These are phyloP conservation scores for Parnassius apollo DNA, from an alignment of 2,888 invertebrate species.

Conservation along the genomic window DNA sequence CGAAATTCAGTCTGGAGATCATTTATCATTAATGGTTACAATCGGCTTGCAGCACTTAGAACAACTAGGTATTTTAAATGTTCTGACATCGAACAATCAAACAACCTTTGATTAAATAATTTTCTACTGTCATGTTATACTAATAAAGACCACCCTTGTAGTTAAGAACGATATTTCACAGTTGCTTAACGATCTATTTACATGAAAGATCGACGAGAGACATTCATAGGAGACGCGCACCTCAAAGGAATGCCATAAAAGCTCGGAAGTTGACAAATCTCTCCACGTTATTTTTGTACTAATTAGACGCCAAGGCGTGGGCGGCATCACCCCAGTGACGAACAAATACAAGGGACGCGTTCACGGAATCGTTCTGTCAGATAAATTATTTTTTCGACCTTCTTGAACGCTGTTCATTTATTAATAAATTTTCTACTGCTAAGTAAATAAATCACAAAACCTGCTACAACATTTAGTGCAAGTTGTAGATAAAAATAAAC, in stretches of 20 bases:
- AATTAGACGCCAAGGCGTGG: slow-evolving; percentile 71
- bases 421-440: slow-evolving; percentile 22
- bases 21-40: no score
- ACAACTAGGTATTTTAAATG: slow-evolving; percentile 10
- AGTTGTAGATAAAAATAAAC: no score
- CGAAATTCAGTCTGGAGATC: no score
- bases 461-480: background rate
- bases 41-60: background rate
- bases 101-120: slow-evolving; percentile 24
- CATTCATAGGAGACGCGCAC: slow-evolving; percentile 45
- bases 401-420: slow-evolving; percentile 23
- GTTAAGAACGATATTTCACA: slow-evolving; percentile 65
- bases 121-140: slow-evolving; percentile 28
- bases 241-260: slow-evolving; percentile 72
- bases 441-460: slow-evolving; percentile 3
- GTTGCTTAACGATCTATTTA: slow-evolving; percentile 71
- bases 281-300: slow-evolving; percentile 75
- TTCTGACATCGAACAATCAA: slow-evolving; percentile 11
- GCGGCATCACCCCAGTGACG: slow-evolving; percentile 59
- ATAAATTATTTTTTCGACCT: slow-evolving; percentile 25
- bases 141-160: slow-evolving; percentile 56
- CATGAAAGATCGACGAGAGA: slow-evolving; percentile 50
- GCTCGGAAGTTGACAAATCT: slow-evolving; percentile 80
- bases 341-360: slow-evolving; percentile 35
- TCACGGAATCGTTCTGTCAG: slow-evolving; percentile 20